Base-by-base conservation (phyloP, 2,888 invertebrate species). In the Dyspetes luteomarginatus region DNA sequence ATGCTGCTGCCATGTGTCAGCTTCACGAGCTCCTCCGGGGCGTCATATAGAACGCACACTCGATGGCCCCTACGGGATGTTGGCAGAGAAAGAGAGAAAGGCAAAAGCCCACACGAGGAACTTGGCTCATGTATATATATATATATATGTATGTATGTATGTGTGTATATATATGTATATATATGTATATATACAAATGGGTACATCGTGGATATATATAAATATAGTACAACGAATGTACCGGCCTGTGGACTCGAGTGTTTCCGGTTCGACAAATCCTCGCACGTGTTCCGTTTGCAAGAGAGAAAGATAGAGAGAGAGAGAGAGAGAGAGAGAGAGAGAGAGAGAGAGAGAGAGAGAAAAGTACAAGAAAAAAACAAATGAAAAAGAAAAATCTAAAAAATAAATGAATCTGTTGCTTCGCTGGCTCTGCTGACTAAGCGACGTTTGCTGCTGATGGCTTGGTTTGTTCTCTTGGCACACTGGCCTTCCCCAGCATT, bases 1-100 rank as follows among this genome's bases (percentile, higher is more conserved):
- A 86, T 85, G 82, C 75, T 86, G 85, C 55, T 48, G 71, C 84
- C 86, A 86, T 79, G 82, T 86, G 86, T 85, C 80, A 71, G 48
- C 50, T 17, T 30, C 22, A 50, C 36, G 75, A 56, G 64, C 52
- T 69, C n/a, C n/a, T n/a, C 50, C 36, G 56, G 22, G 15, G 19
- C 52, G 41, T 22, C 26, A 36, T 48, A 4, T n/a, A n/a, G n/a
- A n/a, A n/a, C 24, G 19, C 17, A 56, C 12, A 17, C 60, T 5
- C 22, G 50, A 48, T 62, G 50, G 22, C 60, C 22, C 36, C 52
- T 24, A 52, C n/a, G 41, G 17, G 48, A 56, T 62, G 68, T 45
- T 56, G 22, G 64, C 36, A 43, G 22, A 30, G 19, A 7, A 5
- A 3, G 24, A 15, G 26, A n/a, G 50, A 24, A 24, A 9, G 41